Conservation (phyloP, 2,113 vertebrate species). For the Clupea harengus region DNA sequence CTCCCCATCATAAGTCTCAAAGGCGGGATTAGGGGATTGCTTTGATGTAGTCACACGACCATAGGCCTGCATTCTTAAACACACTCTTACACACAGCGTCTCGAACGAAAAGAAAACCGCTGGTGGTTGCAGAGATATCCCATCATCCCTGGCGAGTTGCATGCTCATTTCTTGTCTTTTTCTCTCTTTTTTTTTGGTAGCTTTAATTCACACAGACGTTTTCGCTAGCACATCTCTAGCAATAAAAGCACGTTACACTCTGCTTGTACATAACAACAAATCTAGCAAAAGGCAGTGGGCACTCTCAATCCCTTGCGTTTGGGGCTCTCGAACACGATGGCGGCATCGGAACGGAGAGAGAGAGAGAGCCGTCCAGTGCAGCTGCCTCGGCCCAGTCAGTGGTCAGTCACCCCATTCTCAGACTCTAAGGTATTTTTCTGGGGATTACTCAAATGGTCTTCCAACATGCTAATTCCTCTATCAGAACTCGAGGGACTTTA, state of each 20-base stretch:
- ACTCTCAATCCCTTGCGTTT: constrained; percentile 23
- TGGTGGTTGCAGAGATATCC: not conserved
- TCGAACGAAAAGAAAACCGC: not conserved
- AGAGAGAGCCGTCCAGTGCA: not conserved
- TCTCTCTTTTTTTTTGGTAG: not conserved
- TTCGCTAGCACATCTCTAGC: constrained; percentile 27
- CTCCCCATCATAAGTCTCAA: not conserved
- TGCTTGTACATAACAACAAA: constrained; percentile 13
- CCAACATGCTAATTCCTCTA: constrained; percentile 41
- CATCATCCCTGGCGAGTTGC: constrained; percentile 62
- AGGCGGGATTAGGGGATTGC: constrained; percentile 23
- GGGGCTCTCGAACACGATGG: constrained; percentile 25
- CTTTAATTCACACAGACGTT: constrained; percentile 8
- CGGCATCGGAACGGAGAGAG: constrained; percentile 17
- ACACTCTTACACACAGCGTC: not conserved
- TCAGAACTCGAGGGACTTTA: constrained; percentile 56
- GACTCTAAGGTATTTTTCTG: constrained; percentile 53
- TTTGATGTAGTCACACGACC: constrained; percentile 16
- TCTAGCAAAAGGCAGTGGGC: constrained; percentile 41
- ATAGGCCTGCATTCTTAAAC: not conserved
- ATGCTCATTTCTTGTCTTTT: constrained; percentile 54
- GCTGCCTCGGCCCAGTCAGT: constrained; percentile 14
- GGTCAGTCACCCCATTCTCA: constrained; percentile 35
- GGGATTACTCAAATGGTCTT: constrained; percentile 51
- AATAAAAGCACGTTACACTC: constrained; percentile 3